Base-by-base conservation (phyloP, 1,140 invertebrate species). In the Hylyphantes graminicola region DNA sequence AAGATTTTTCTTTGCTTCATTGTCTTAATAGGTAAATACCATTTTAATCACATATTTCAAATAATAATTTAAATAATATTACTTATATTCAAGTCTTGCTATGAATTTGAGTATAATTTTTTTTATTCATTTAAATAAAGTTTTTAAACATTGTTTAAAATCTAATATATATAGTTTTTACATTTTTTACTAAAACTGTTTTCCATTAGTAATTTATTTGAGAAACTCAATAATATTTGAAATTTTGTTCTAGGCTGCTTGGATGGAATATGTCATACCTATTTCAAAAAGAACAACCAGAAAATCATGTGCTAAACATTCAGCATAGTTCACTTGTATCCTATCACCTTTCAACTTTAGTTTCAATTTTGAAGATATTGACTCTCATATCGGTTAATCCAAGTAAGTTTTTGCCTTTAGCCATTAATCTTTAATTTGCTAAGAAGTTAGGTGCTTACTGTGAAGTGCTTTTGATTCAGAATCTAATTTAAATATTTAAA, bases 371-470 rank as follows among this genome's bases (percentile, higher is more conserved):
- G 15, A 81, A 81, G 54, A 63, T 81, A 21, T 81, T 81, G 53
- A 73, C 79, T 35, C 51, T 81, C 53, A 63, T 81, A 35, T 73
- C 79, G 61, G 72, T 81, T 61, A 63, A 81, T 73, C 79, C 79
- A 63, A 21, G 79, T 73, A 53, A 73, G 79, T 17, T 35, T 2
- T 35, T 2, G 35, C 5, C 35, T 35, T 5, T 35, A 35, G 35
- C 35, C 5, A 35, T 35, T 35, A 35, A 35, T 35, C 35, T 35
- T 35, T 35, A 2, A 35, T 35, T 35, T 35, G 35, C 2, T 35
- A 2, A 35, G 35, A 35, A 35, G 35, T 35, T 35, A 35, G 35
- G 35, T 35, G 35, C 35, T n/a, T n/a, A n/a, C n/a, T 35, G 35
- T 35, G 35, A 2, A 35, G 35, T 35, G 35, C 35, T 35, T 35